phyloP scores from a whole-genome alignment of 2,797 vertebrate genomes.

The Artibeus jamaicensis region DNA sequence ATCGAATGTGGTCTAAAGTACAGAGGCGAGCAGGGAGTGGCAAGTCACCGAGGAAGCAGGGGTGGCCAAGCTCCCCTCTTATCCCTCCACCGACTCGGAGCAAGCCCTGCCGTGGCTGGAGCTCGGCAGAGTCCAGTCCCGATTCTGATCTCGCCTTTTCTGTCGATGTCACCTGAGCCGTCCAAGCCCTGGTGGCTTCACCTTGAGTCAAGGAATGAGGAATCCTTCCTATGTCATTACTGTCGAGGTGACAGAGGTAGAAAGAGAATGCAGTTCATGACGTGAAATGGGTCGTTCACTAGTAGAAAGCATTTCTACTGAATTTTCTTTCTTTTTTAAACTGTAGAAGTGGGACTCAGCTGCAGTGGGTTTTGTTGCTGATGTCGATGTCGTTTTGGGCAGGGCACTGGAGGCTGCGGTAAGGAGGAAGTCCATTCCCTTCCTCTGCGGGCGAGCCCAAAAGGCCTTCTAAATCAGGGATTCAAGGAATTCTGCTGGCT shows the following conservation, averaged over 20 bases:
- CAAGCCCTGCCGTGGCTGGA: fast-evolving
- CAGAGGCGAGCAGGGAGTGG: neutral
- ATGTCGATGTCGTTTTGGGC: neutral
- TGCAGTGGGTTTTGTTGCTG: too few relatives aligned
- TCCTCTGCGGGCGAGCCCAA: neutral
- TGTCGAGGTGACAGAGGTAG: neutral
- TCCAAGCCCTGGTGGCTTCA: neutral
- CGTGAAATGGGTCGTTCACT: too few relatives aligned
- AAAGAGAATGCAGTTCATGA: neutral
- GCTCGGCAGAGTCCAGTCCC: fast-evolving
- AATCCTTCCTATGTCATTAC: fast-evolving
- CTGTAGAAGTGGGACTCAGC: neutral
- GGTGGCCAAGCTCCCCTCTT: neutral
- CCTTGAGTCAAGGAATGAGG: too few relatives aligned
- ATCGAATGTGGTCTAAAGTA: neutral
- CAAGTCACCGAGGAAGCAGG: too few relatives aligned
- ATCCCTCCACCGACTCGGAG: neutral
- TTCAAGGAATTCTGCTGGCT: neutral
- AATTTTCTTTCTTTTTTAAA: neutral
- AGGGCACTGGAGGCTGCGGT: neutral
- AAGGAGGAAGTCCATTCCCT: fast-evolving
- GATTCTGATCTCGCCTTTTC: too few relatives aligned
- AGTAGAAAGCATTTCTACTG: neutral
- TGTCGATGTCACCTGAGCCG: neutral
- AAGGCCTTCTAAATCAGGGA: neutral